These are phyloP conservation scores for Philopotamus ludificatus DNA, from an alignment of 1,140 invertebrate genomes.

Conservation along the genomic window DNA sequence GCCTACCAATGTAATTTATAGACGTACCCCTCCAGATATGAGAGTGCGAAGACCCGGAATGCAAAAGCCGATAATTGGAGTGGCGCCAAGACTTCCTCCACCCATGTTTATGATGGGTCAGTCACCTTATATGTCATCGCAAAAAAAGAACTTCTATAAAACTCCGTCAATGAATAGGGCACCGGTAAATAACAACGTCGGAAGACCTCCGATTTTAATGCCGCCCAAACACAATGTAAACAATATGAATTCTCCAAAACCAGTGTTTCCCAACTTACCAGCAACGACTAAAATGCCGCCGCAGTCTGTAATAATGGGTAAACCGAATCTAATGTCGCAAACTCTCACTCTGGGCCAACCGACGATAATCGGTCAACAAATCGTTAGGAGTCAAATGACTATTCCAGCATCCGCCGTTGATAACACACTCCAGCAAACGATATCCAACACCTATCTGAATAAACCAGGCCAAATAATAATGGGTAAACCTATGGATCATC, in stretches of 20 bases:
- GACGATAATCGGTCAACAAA: conserved; percentile 53
- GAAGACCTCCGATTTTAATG: conserved; percentile 44
- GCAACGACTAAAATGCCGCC: conserved; percentile 29
- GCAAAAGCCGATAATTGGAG: conserved; percentile 45
- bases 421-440: conserved; percentile 45
- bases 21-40: conserved; percentile 51
- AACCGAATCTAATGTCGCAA: conserved; percentile 46
- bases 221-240: conserved; percentile 49
- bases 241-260: conserved; percentile 43
- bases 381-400: conserved; percentile 53
- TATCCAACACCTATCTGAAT: conserved; percentile 45
- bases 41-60: conserved; percentile 50
- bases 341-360: conserved; percentile 52
- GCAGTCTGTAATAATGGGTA: conserved; percentile 46
- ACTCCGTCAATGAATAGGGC: conserved; percentile 46
- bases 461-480: conserved; percentile 54
- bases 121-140: conserved; percentile 44
- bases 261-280: conserved; percentile 41
- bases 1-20: conserved; percentile 46
- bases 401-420: conserved; percentile 46
- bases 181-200: conserved; percentile 43
- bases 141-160: conserved; percentile 46
- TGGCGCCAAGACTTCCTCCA: conserved; percentile 43
- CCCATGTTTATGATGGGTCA: conserved; percentile 50
- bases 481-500: conserved; percentile 54